These are phyloP conservation scores for Leucophora obtusa DNA, from an alignment of 2,888 invertebrate genomes.

Conservation along the genomic window DNA sequence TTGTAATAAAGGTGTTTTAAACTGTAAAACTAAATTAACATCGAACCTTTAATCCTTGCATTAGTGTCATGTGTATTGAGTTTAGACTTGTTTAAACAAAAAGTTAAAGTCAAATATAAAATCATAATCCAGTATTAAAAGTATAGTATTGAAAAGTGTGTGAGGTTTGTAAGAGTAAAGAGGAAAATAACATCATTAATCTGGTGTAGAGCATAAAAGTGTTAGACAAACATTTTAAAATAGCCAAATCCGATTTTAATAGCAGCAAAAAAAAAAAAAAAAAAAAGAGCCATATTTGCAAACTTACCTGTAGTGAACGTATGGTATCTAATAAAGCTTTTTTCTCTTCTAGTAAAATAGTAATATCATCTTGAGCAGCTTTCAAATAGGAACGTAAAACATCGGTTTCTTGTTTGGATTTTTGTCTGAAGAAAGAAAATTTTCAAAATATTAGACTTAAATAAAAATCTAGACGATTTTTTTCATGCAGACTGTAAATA, in stretches of 20 bases:
- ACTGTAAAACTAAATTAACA: constrained; percentile 46
- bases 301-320: constrained; percentile 82
- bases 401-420: constrained; percentile 81
- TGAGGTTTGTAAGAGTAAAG: background rate
- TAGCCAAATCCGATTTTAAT: background rate
- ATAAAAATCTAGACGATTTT: too few species aligned
- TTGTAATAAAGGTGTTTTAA: constrained; percentile 5
- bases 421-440: constrained; percentile 70
- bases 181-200: background rate
- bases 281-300: background rate
- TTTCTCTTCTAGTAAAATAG: constrained; percentile 86
- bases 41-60: constrained; percentile 76
- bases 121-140: constrained; percentile 12
- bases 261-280: background rate
- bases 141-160: constrained; percentile 5
- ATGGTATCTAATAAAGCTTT: constrained; percentile 85
- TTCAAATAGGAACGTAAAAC: constrained; percentile 82
- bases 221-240: background rate
- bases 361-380: constrained; percentile 87
- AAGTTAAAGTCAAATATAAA: constrained; percentile 16
- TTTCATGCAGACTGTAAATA: too few species aligned
- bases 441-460: constrained; percentile 8
- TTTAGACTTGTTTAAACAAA: constrained; percentile 64
- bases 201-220: background rate
- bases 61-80: constrained; percentile 73